A percentile compares a stretch with the other conserved stretches of the same genome.
phyloP scores from a whole-genome alignment of 2,888 invertebrate species.

The Helicoverpa assulta region DNA sequence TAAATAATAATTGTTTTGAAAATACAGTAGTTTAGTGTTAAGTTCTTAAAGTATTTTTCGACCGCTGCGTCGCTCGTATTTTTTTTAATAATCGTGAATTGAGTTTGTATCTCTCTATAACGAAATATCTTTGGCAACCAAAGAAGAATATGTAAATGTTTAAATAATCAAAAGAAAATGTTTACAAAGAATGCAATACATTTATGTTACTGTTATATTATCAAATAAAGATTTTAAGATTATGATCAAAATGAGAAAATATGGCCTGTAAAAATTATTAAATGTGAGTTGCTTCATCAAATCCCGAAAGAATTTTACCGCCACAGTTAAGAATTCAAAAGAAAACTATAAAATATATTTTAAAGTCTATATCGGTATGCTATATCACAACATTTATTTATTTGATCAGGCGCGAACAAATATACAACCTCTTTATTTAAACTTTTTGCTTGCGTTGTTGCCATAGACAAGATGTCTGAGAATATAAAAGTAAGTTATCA shows the following conservation, averaged over 20 bases:
- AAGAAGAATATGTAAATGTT: too few species aligned
- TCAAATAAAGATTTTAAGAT: too few species aligned
- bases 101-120: too few species aligned
- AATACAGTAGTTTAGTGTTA: too few species aligned
- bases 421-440: constrained; percentile 50
- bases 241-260: neutral
- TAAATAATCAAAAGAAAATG: too few species aligned
- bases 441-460: constrained; percentile 3
- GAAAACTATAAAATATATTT: constrained; percentile 38
- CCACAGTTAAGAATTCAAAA: constrained; percentile 26
- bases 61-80: too few species aligned
- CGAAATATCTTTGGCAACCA: too few species aligned
- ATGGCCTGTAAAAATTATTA: constrained; percentile 21
- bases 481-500: constrained; percentile 40
- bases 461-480: constrained; percentile 21
- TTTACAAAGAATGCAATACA: too few species aligned
- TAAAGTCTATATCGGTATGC: constrained; percentile 48
- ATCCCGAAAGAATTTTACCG: constrained; percentile 2
- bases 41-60: too few species aligned
- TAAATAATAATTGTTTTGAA: too few species aligned
- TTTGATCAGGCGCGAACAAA: constrained; percentile 48
- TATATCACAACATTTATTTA: constrained; percentile 60
- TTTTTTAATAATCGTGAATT: too few species aligned
- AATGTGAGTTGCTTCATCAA: constrained; percentile 1
- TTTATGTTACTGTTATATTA: too few species aligned